Base-by-base conservation (phyloP, 2,797 vertebrate genomes). In the Poeciliopsis paucimaculata region DNA sequence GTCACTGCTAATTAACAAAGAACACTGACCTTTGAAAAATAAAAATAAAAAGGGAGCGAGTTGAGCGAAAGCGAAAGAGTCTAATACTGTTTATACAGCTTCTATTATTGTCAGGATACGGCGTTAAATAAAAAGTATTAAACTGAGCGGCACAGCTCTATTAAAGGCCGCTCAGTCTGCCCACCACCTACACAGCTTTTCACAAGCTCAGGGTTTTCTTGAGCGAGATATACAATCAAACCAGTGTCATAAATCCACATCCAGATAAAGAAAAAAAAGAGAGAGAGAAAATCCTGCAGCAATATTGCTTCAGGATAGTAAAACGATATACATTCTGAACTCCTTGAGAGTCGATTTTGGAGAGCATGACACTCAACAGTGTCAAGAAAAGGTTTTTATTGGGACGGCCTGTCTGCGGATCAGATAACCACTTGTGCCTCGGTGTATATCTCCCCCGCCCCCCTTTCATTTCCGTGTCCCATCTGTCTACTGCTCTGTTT, bases 21-120 rank as follows among this genome's bases (percentile, higher is more conserved):
- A 89, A 85, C 73, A 47, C 53, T 87, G 88, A 92, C 90, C 89
- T 94, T 93, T 92, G 46, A 49, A 83, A 77, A 85, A 13, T n/a
- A 71, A 84, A 66, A 26, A 53, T 53, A 26, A 9, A 53, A 23
- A 26, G 49, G 49, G 66, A 72, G 75, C 76, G 80, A 82, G 83
- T 75, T 70, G 73, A 76, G 51, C 71, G 75, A 79, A 85, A 89
- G 84, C 74, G 15, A 86, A 77, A 72, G 76, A 62, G 28, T 39
- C 12, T 26, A 60, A 76, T 51, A 72, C 72, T 87, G 79, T 92
- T 89, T 82, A 76, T 57, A 28, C n/a, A 74, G 66, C n/a, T 64
- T 36, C 46, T 87, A 75, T 84, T 82, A 89, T 89, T 82, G 74
- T 82, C 75, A 80, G 84, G 62, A 70, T 18, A 45, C 70, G 80